A percentile compares a stretch with the other conserved stretches of the same genome.
These are phyloP conservation scores for Camponotus floridanus DNA, from an alignment of 1,140 invertebrate genomes.

Conservation along the genomic window DNA sequence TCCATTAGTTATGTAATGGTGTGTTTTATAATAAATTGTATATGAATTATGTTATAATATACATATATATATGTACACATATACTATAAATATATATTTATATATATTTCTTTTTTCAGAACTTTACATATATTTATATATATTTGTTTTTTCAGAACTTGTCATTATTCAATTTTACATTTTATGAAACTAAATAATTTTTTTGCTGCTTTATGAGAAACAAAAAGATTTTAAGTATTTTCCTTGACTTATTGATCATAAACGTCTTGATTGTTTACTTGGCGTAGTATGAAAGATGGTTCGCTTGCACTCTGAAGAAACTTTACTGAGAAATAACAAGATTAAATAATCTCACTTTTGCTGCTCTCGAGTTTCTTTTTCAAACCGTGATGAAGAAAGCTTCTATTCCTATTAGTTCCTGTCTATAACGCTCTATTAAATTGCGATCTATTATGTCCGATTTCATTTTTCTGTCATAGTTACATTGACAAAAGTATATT, in stretches of 20 bases:
- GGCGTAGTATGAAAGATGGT: conserved; percentile 38
- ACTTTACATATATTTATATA: not conserved
- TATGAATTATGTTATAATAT: not conserved
- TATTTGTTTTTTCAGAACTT: not conserved
- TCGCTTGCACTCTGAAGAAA: not conserved
- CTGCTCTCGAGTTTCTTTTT: conserved; percentile 39
- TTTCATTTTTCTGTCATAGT: conserved; percentile 5
- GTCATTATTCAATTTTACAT: not conserved
- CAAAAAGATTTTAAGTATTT: conserved; percentile 6
- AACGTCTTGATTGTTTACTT: conserved; percentile 50
- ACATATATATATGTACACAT: not conserved
- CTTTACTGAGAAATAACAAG: conserved; percentile 47
- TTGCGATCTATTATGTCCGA: conserved; percentile 40
- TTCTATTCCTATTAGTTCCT: conserved; percentile 45
- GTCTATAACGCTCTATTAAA: conserved; percentile 46
- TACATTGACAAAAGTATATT: not conserved
- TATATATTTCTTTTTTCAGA: not conserved
- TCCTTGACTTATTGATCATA: conserved; percentile 38
- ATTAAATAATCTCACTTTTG: conserved; percentile 26
- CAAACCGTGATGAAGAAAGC: conserved; percentile 36
- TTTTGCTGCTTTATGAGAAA: not conserved
- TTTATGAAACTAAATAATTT: not conserved
- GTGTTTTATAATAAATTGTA: conserved; percentile 1
- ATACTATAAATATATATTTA: too few species aligned
- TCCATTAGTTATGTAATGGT: not conserved